Conservation (phyloP, 2,888 invertebrate genomes). For the Rhagophthalmus giganteus region DNA sequence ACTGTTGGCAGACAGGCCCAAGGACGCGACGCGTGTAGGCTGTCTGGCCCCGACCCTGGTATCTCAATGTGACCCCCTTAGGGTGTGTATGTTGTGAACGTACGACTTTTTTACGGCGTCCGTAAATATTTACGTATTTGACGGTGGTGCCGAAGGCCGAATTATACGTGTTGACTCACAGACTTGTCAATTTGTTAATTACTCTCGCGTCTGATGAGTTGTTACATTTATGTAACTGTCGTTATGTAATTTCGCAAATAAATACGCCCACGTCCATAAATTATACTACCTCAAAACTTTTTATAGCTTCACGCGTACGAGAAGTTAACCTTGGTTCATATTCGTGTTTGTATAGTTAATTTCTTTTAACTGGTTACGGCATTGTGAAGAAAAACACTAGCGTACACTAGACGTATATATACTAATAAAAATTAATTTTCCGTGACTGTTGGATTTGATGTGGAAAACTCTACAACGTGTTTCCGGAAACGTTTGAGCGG, state of each 20-base stretch:
- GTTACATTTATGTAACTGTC: too few relatives aligned
- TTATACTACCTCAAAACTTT: neutral
- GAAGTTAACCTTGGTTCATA: neutral
- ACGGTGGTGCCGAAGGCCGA: constrained; percentile 7
- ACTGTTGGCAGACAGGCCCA: constrained; percentile 45
- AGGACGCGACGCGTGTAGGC: constrained; percentile 45
- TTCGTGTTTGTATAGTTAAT: too few relatives aligned
- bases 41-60: constrained; percentile 36
- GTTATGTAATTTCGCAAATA: constrained; percentile 14
- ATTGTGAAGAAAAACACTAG: too few relatives aligned
- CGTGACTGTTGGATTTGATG: too few relatives aligned
- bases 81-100: constrained; percentile 36
- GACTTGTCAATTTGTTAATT: constrained; percentile 11
- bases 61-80: constrained; percentile 41
- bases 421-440: too few relatives aligned
- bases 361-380: too few relatives aligned
- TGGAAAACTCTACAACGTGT: too few relatives aligned
- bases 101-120: constrained; percentile 27
- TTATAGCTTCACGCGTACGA: neutral
- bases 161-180: constrained; percentile 8
- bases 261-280: neutral
- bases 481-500: too few relatives aligned
- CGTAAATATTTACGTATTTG: constrained; percentile 32
- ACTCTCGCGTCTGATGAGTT: too few relatives aligned
- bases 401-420: too few relatives aligned